These are phyloP conservation scores for Halcyon chelicuti DNA, from an alignment of 2,797 vertebrate genomes.

Conservation along the genomic window DNA sequence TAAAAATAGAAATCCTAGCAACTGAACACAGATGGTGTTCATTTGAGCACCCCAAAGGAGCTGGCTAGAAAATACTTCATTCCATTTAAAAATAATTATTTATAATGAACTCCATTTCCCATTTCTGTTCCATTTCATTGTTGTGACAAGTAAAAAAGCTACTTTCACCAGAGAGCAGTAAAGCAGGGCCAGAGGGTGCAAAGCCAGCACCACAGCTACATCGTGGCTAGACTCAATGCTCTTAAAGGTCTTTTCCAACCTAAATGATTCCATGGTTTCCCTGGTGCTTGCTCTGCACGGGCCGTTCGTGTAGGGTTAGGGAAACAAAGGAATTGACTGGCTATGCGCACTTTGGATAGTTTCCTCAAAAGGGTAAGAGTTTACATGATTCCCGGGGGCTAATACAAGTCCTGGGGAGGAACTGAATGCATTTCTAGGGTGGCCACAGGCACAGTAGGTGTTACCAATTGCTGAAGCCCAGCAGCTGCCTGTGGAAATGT, in stretches of 20 bases:
- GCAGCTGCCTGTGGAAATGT: background rate
- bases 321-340: background rate
- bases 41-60: background rate
- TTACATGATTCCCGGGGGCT: background rate
- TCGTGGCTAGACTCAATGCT: too few relatives aligned
- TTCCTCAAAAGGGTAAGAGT: background rate
- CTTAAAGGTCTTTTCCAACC: too few relatives aligned
- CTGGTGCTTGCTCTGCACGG: background rate
- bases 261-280: background rate
- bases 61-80: background rate
- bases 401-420: background rate
- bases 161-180: background rate
- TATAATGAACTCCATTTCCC: background rate
- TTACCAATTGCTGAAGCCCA: background rate
- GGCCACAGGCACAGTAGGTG: accelerated
- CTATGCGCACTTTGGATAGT: background rate
- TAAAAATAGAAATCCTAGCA: background rate
- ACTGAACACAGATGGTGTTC: background rate
- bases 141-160: background rate
- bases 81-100: background rate
- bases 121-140: background rate
- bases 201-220: background rate
- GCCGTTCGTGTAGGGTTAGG: background rate
- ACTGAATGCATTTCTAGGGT: background rate
- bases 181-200: background rate